Evolutionary conservation across 2,888 invertebrate genomes (phyloP).

Genomic region (Chloroclysta siterata): DNA sequence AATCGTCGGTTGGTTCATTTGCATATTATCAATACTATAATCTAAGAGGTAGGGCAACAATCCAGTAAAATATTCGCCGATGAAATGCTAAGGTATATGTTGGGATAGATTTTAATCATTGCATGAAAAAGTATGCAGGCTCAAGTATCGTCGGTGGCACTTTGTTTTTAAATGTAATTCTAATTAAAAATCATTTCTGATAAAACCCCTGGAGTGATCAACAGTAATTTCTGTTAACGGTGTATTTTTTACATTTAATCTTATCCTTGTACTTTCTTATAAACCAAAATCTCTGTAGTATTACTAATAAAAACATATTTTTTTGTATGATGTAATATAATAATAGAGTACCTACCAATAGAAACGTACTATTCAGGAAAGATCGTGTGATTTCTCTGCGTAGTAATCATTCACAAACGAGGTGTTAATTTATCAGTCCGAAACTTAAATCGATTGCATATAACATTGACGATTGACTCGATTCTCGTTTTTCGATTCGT

Average conservation of each 20-base stretch:
- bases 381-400: slow-evolving; percentile 2
- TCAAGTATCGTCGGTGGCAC: slow-evolving; percentile 40
- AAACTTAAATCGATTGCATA: slow-evolving; percentile 68
- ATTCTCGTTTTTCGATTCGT: slow-evolving; percentile 63
- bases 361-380: too few species aligned
- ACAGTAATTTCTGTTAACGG: slow-evolving; percentile 6
- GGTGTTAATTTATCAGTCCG: slow-evolving; percentile 60
- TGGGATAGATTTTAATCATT: slow-evolving; percentile 53
- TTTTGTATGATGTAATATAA: too few species aligned
- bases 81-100: slow-evolving; percentile 71
- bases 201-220: slow-evolving; percentile 5
- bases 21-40: slow-evolving; percentile 78
- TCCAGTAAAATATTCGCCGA: slow-evolving; percentile 77
- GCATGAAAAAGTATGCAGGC: slow-evolving; percentile 47
- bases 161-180: slow-evolving; percentile 29
- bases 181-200: slow-evolving; percentile 28
- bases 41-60: slow-evolving; percentile 74
- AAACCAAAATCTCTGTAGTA: too few species aligned
- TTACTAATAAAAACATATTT: too few species aligned
- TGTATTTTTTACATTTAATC: background rate
- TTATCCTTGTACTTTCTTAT: background rate
- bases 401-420: slow-evolving; percentile 38
- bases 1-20: slow-evolving; percentile 73
- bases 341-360: too few species aligned
- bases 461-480: slow-evolving; percentile 58